Base-by-base conservation (phyloP, 64 coral and sea anemone species). In the Montipora capricornis region DNA sequence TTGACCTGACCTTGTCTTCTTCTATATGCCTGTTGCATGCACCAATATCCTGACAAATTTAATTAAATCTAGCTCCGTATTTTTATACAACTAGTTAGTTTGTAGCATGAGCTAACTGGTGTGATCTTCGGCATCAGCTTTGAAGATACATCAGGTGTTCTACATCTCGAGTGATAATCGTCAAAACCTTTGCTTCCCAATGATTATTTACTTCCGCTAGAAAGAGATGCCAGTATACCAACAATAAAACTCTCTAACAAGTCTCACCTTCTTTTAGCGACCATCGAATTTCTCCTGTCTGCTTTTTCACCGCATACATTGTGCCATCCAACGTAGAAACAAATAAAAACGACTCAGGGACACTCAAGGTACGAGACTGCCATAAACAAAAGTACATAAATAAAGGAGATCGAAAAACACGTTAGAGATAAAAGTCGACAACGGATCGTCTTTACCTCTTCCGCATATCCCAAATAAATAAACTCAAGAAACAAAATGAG, bases 251-350 rank as follows among this genome's bases (percentile, higher is more conserved):
- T 49, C 3, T 49, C 3, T 6, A 67, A 81, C 3, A 29, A 37
- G 37, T 90, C 81, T 22, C 82, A 97, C 96, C 96, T 97, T 97
- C 96, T 79, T 97, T 97, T 29, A 97, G 52, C 0, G 96, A 97
- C 96, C 96, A 97, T 68, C 90, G 83, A 69, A 97, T 89, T 89
- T 97, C 96, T 62, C 96, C 96, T 12, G 96, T 95, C 55, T 91
- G 94, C 75, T 94, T 94, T 48, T 90, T 93, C 75, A 97, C 96
- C 20, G 96, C 96, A 86, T 97, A 82, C 96, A 97, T 94, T 12
- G 96, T 97, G 44, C 96, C 96, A 89, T 97, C 96, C 89, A 97
- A 53, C 17, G 96, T 97, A 55, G 96, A 97, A 15, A 97, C 89
- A 61, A 97, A 97, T 10, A 97, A 93, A 74, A 95, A 97, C 8